These are phyloP conservation scores for Lepidurus arcticus DNA, from an alignment of 1,140 invertebrate genomes.

Conservation along the genomic window DNA sequence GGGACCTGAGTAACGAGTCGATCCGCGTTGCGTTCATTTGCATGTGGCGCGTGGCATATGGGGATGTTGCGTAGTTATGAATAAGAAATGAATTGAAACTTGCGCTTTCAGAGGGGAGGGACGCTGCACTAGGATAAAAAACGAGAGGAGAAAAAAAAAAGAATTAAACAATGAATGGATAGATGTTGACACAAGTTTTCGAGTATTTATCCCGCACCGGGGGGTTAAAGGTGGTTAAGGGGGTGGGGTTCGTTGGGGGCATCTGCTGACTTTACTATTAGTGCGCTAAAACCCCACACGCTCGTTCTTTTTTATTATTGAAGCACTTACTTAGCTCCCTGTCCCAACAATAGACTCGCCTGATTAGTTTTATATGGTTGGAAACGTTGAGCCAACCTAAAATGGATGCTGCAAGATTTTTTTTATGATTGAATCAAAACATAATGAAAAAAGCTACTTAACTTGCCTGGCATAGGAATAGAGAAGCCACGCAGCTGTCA, in stretches of 20 bases:
- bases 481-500: background rate
- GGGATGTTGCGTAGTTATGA: background rate
- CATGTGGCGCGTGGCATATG: conserved; percentile 17
- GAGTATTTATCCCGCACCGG: conserved; percentile 18
- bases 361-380: background rate
- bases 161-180: conserved; percentile 1
- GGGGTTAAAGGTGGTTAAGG: background rate
- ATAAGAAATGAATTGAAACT: background rate
- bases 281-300: conserved; percentile 9
- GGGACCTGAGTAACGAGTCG: background rate
- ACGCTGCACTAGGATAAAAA: background rate
- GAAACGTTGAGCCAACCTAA: background rate
- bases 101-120: background rate
- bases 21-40: background rate
- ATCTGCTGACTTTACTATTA: conserved; percentile 22
- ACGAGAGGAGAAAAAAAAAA: background rate
- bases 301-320: background rate
- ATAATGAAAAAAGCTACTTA: background rate
- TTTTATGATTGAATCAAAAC: background rate
- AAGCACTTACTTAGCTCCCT: conserved; percentile 19
- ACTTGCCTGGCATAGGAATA: background rate
- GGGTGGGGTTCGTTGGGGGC: background rate
- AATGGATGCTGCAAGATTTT: background rate
- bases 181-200: conserved; percentile 22
- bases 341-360: background rate